phyloP scores from a whole-genome alignment of 2,113 vertebrate genomes.

The Dissostichus mawsoni region DNA sequence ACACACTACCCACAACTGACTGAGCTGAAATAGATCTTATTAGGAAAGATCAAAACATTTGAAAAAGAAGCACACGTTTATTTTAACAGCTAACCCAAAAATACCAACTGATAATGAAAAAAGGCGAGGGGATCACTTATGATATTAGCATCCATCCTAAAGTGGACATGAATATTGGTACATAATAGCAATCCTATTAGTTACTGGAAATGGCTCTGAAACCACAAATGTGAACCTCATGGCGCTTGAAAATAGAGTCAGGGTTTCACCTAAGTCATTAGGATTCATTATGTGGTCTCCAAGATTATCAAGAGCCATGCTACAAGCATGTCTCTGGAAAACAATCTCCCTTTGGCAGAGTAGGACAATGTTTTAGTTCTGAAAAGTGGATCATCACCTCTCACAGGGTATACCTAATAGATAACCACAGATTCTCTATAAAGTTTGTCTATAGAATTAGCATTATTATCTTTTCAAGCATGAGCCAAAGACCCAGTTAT shows the following conservation, averaged over 20 bases:
- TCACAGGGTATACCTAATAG: neutral
- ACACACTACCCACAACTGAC: neutral
- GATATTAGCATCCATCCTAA: neutral
- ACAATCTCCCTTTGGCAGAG: neutral
- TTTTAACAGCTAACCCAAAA: conserved; percentile 1
- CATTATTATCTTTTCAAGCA: neutral
- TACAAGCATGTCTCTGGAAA: neutral
- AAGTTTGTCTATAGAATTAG: neutral
- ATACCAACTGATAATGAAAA: neutral
- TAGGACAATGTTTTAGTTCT: neutral
- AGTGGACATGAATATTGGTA: neutral
- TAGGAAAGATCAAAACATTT: neutral
- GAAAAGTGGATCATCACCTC: neutral
- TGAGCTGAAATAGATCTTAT: neutral
- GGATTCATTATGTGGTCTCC: neutral
- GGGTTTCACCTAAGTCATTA: neutral
- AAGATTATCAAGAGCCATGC: neutral
- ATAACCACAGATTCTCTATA: neutral
- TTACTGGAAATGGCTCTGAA: neutral
- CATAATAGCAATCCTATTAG: neutral
- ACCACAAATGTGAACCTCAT: neutral
- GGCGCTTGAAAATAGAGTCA: neutral
- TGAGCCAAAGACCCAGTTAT: neutral
- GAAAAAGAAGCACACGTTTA: neutral
- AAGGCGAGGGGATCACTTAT: too few relatives aligned